A percentile compares a stretch with the other conserved stretches of the same genome.
Conservation (phyloP, 2,888 invertebrate species). For the Temnothorax ravouxi region DNA sequence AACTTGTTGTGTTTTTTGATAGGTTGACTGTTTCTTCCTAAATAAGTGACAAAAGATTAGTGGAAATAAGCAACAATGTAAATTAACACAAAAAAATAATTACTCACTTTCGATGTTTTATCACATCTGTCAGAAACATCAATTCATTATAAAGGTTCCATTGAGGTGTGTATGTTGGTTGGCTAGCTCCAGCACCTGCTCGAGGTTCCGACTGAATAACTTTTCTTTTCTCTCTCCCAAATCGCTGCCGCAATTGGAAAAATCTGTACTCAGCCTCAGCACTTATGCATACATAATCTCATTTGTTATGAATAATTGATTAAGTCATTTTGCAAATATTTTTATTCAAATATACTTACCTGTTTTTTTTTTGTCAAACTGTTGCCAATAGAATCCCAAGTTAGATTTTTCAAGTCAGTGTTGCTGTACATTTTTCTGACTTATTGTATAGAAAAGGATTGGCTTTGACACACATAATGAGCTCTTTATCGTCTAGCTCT, state of each 20-base stretch:
- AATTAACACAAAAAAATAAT: too few species aligned
- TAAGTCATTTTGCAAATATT: neutral
- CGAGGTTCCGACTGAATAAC: neutral
- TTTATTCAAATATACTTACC: neutral
- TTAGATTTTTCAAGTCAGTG: neutral
- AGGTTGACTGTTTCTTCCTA: too few species aligned
- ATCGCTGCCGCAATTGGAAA: neutral
- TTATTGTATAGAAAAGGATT: neutral
- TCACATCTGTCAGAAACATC: neutral
- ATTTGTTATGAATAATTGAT: neutral
- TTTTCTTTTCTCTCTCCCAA: neutral
- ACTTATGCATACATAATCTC: neutral
- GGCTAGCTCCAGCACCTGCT: neutral
- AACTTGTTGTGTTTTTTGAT: too few species aligned
- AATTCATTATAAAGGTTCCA: neutral
- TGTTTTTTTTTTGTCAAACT: neutral
- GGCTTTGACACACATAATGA: neutral
- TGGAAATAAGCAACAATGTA: too few species aligned
- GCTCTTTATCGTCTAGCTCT: neutral
- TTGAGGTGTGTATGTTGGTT: neutral
- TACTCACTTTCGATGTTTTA: conserved; percentile 1
- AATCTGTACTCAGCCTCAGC: neutral
- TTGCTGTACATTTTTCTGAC: neutral
- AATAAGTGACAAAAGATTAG: neutral
- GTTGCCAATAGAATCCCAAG: neutral